Evolutionary conservation across 2,797 vertebrate species (phyloP), one percentile per base, ranked within the genome.

Genomic region (Peromyscus aztecus): DNA sequence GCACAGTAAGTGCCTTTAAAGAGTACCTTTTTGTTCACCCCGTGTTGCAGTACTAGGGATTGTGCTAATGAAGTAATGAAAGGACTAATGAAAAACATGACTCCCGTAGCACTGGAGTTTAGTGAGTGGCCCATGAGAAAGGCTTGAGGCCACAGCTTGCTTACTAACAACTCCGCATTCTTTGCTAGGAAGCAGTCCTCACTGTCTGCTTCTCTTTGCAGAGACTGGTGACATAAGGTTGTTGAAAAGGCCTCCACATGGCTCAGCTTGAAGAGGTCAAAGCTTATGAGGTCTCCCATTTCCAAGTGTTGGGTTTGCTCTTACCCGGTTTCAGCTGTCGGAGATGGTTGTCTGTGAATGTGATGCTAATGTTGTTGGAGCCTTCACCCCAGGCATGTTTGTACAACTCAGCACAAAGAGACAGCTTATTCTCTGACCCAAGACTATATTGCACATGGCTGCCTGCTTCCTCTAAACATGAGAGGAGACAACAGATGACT

Each of bases 151-250:
- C 85, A 57, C n/a, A 77, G 2, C 52, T 90, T 94, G 73, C 78
- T 95, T 93, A 93, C 92, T 90, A 96, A 91, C 67, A 90, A 65
- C 59, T 31, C 93, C 67, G 21, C 63, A 67, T 59, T 94, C 75
- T 57, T 80, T 96, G 91, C 95, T 96, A 98, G 94, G 96, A 97
- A 94, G 91, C 73, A 91, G 40, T 83, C 94, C 94, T 93, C 96
- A 8, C 90, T 95, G 90, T 89, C 95, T 96, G 40, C 59, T 98
- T 92, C 83, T 96, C 92, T 98, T 97, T 89, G 94, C 93, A 77
- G 89, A 97, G 83, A 90, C 94, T 97, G 76, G 92, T 95, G 96
- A 96, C 96, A 91, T 96, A 95, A 87, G 57, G 65, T 94, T 97
- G 52, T 89, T 97, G 97, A 95, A 98, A 96, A 89, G 80, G n/a